Evolutionary conservation across 2,888 invertebrate species (phyloP), one percentile per base, ranked within the genome.

Genomic region (Eueremaeus valkanovi): DNA sequence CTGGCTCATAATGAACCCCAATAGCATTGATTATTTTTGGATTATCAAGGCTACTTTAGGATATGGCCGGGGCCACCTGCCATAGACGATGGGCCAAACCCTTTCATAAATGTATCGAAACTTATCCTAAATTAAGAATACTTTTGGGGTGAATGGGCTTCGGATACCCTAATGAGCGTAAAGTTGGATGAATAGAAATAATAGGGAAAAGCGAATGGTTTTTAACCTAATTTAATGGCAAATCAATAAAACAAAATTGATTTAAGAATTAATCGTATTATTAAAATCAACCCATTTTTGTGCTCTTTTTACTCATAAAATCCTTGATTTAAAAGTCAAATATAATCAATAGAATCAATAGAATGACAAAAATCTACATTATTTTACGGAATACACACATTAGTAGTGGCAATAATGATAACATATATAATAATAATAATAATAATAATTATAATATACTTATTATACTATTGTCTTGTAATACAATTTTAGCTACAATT

Each of bases 231-330:
- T 58, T 58, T 58, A 58, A 27, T 58, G 24, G 58, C 58, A 5
- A 58, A 24, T 58, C 27, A 58, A 29, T 9, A 49, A 49, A 24
- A 24, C 5, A 3, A 27, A 9, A 58, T 9, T 58, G 11, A 58
- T 24, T 36, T 66, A 40, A 21, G 36, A 66, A 36, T 66, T 40
- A 29, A 66, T 66, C 21, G 24, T 36, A 36, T 36, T 36, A 61
- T 61, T 66, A 36, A 66, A 51, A 66, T 36, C 66, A 66, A 66
- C 66, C 66, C 66, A 31, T 66, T 55, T 45, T 45, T 61, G 27
- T 66, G 66, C 27, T 5, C 36, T 66, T n/a, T 61, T 61, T 31
- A 31, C 51, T 61, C 21, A 66, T 8, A 66, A 40, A 66, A 66
- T 63, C 6, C 29, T 66, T 66, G 66, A 66, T 66, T 66, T 66